These are phyloP conservation scores for Heterotis niloticus DNA, from an alignment of 2,113 vertebrate species.

Conservation along the genomic window DNA sequence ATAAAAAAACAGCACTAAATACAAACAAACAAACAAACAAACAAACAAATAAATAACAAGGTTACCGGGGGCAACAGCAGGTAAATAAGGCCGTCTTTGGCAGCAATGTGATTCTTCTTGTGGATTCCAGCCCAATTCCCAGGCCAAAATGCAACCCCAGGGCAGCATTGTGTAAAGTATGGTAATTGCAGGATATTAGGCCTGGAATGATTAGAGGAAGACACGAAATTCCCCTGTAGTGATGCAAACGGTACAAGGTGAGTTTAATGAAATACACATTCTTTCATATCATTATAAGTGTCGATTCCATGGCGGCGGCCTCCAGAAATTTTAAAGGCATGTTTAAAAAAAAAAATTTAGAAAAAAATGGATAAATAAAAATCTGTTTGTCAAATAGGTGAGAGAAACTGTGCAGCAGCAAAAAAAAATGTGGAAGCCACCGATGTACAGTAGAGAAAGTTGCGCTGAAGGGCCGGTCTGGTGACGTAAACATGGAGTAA, in stretches of 20 bases:
- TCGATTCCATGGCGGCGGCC: constrained; percentile 43
- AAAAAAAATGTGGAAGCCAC: not conserved
- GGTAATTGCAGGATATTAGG: constrained; percentile 95
- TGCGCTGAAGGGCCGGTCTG: too few species aligned
- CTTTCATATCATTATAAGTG: constrained; percentile 51
- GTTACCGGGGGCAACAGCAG: constrained; percentile 13
- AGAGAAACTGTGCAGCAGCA: not conserved
- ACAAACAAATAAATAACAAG: too few species aligned
- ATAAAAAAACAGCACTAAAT: not conserved
- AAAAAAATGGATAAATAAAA: too few species aligned
- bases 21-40: too few species aligned
- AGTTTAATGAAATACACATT: constrained; percentile 61
- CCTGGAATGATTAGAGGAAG: constrained; percentile 87
- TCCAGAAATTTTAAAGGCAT: constrained; percentile 13
- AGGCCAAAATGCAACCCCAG: constrained; percentile 78
- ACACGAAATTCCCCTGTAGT: constrained; percentile 86
- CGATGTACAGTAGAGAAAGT: too few species aligned
- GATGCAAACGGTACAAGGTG: constrained; percentile 86
- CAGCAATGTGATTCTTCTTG: constrained; percentile 53
- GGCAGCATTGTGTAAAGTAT: constrained; percentile 79
- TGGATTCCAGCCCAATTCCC: constrained; percentile 82
- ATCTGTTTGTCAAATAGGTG: not conserved
- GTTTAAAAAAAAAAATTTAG: too few species aligned
- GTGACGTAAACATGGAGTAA: too few species aligned
- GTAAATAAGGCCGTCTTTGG: constrained; percentile 11